A percentile compares a stretch with the other conserved stretches of the same genome.
Conservation (phyloP, 2,888 invertebrate genomes). For the Melanchra persicariae region DNA sequence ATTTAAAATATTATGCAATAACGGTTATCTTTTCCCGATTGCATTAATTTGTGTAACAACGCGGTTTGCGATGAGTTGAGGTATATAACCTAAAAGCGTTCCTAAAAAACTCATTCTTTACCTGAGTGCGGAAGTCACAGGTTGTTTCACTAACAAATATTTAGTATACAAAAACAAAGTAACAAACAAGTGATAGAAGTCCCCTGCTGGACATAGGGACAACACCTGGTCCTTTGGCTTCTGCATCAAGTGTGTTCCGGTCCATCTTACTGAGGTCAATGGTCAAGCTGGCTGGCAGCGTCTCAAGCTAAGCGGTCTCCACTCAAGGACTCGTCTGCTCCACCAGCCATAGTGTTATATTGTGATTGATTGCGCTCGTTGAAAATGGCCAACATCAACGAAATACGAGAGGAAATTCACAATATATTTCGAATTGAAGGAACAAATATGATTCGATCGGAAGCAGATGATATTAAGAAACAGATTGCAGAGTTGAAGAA, state of each 20-base stretch:
- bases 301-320: not conserved
- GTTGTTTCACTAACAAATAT: not conserved
- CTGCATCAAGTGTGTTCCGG: not conserved
- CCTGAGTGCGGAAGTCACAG: not conserved
- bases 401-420: not conserved
- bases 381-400: not conserved
- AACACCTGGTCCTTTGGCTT: not conserved
- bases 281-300: not conserved
- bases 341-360: no score
- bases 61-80: not conserved
- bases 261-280: not conserved
- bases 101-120: not conserved
- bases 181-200: not conserved
- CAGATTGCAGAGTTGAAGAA: not conserved
- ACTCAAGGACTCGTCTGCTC: not conserved
- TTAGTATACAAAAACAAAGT: not conserved
- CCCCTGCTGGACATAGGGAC: not conserved
- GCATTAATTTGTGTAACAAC: not conserved
- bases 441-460: not conserved
- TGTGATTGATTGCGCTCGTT: not conserved
- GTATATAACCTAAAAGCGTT: not conserved
- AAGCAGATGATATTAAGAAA: not conserved
- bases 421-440: not conserved
- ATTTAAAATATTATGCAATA: conserved; percentile 6
- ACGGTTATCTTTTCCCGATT: not conserved